Evolutionary conservation across 1,140 invertebrate species (phyloP).

Genomic region (Ooceraea biroi): DNA sequence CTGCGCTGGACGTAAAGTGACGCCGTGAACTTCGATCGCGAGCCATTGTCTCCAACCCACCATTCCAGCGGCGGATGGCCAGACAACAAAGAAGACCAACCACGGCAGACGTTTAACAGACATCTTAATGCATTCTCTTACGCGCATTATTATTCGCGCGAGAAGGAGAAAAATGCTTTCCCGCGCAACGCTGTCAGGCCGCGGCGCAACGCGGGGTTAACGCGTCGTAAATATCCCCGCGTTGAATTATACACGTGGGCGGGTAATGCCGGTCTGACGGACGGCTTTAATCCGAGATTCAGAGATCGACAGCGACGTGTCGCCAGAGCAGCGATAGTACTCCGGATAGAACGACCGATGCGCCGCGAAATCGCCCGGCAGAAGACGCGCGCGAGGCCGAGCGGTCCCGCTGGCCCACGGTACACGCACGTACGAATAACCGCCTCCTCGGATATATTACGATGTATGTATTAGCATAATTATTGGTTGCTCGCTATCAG

Average conservation of each 20-base stretch:
- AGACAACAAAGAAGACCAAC: conserved; percentile 16
- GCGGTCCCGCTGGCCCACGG: conserved; percentile 44
- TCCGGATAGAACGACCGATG: conserved; percentile 49
- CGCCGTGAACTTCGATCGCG: background rate
- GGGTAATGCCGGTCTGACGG: conserved; percentile 2
- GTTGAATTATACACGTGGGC: background rate
- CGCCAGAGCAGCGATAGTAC: background rate
- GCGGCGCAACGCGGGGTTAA: background rate
- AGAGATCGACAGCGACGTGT: conserved; percentile 29
- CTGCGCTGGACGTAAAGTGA: background rate
- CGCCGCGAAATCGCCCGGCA: conserved; percentile 32
- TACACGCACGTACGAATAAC: conserved; percentile 75
- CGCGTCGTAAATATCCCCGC: conserved; percentile 5
- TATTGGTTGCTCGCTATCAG: conserved; percentile 84
- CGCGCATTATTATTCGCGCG: background rate
- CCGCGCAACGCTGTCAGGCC: background rate
- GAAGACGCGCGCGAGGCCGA: background rate
- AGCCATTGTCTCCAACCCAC: background rate
- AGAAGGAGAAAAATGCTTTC: conserved; percentile 28
- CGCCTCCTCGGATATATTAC: conserved; percentile 82
- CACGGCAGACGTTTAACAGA: background rate
- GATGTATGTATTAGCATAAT: conserved; percentile 84
- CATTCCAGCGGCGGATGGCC: background rate
- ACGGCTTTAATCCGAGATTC: conserved; percentile 27
- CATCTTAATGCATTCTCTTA: conserved; percentile 6